phyloP scores from a whole-genome alignment of 2,113 vertebrate genomes.

The Chionodraco myersi region DNA sequence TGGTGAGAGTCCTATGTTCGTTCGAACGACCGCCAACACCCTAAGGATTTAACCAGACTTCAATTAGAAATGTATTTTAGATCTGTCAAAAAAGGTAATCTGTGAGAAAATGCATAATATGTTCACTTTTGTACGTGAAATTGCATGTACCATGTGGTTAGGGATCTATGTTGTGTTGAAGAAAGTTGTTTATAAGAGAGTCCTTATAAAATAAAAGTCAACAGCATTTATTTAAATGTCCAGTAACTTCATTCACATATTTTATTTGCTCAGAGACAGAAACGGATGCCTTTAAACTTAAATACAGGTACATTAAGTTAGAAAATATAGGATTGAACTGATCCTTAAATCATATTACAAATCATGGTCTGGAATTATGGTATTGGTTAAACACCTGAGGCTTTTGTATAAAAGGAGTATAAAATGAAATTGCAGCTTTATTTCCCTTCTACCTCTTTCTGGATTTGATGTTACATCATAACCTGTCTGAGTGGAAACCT shows the following conservation, averaged over 20 bases:
- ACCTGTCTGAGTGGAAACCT: slow-evolving; percentile 67
- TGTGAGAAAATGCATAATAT: too few species aligned
- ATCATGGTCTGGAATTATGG: neutral
- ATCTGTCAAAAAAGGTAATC: too few species aligned
- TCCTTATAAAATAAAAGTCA: too few species aligned
- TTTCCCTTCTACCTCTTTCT: slow-evolving; percentile 38
- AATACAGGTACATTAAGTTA: neutral
- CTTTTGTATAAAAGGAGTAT: neutral
- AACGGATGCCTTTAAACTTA: neutral
- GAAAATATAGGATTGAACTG: neutral
- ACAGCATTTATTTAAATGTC: neutral
- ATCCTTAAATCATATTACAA: slow-evolving; percentile 6
- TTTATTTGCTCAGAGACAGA: neutral
- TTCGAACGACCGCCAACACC: too few species aligned
- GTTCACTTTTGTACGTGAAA: too few species aligned
- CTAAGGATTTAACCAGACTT: too few species aligned
- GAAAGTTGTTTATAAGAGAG: neutral
- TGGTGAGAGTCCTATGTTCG: too few species aligned
- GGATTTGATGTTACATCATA: slow-evolving; percentile 63
- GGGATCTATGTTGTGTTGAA: neutral
- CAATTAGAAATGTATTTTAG: too few species aligned
- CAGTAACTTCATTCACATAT: neutral
- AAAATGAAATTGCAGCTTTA: slow-evolving; percentile 33
- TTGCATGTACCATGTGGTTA: neutral
- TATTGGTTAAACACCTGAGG: neutral